Evolutionary conservation across 1,140 invertebrate species (phyloP), one percentile per base, ranked within the genome.

Genomic region (Cephus cinctus): DNA sequence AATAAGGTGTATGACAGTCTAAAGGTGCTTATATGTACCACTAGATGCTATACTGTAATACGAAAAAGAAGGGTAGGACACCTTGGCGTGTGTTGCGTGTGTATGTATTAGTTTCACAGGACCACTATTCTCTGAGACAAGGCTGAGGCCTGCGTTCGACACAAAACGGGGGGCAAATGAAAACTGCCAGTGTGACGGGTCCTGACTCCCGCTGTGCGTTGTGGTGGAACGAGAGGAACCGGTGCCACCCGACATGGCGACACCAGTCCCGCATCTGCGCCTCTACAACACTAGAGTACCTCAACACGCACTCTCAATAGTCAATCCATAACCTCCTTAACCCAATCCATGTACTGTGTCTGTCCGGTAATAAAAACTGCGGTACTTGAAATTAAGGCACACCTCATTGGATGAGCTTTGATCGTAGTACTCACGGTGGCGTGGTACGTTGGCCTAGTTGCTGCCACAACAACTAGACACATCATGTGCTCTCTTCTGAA

Each of bases 61-160:
- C n/a, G n/a, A n/a, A n/a, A n/a, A 18, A 41, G 20, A 19, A 34
- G 57, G 52, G 27, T 62, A 61, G 67, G 64, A 63, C 62, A 62
- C 65, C 58, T 75, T 71, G 65, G 73, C 74, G 73, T 74, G 67
- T 71, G 73, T 68, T 75, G 75, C 75, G 72, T 73, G 73, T 76
- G 75, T 76, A 77, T 77, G 64, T 76, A 68, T 77, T 76, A 77
- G 75, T 77, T 77, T 77, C 75, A 76, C 75, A 77, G 75, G 75
- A 73, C 61, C 58, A 45, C 61, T 59, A 61, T 65, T 56, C 56
- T 43, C 54, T 57, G 58, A 61, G 64, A 64, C 61, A 69, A 65
- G 63, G 67, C 65, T 65, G 71, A 72, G 59, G 69, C 63, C 67
- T 68, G 60, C 56, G 55, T 58, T 63, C 14, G 59, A 59, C 59